A percentile compares a stretch with the other conserved stretches of the same genome.
Evolutionary conservation across 2,113 vertebrate species (phyloP).

Genomic region (Onychostoma macrolepis): DNA sequence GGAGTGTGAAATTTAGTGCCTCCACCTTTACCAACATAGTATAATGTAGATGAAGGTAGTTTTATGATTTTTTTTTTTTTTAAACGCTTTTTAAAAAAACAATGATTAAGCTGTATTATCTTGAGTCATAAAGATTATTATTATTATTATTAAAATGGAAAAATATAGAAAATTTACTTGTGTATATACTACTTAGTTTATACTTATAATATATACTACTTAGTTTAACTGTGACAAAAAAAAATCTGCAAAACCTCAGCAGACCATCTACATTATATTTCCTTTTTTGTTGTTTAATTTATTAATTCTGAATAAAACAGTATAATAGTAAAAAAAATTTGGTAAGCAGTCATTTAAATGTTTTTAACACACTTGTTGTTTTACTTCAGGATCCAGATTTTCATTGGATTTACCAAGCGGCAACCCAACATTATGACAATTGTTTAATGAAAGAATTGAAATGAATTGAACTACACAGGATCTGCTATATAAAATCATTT

Average conservation of each 20-base stretch:
- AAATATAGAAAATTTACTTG: background rate
- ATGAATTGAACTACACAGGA: background rate
- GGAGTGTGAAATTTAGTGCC: background rate
- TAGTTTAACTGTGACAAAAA: background rate
- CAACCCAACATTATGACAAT: background rate
- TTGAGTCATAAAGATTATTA: background rate
- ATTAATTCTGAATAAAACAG: background rate
- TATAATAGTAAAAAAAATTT: background rate
- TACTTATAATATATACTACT: no score
- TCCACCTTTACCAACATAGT: background rate
- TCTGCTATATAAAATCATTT: background rate
- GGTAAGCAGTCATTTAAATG: background rate
- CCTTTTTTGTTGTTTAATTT: background rate
- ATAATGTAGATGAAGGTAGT: background rate
- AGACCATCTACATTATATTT: background rate
- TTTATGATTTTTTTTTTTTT: no score
- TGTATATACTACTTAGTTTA: no score
- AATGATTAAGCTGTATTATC: background rate
- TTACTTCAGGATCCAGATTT: background rate
- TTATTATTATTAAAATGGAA: background rate
- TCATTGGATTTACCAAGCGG: background rate
- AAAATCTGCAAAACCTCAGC: background rate
- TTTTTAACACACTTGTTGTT: background rate
- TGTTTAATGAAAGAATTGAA: background rate
- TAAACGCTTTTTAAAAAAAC: no score